phyloP scores from a whole-genome alignment of 2,113 vertebrate genomes.

The Willisornis vidua region DNA sequence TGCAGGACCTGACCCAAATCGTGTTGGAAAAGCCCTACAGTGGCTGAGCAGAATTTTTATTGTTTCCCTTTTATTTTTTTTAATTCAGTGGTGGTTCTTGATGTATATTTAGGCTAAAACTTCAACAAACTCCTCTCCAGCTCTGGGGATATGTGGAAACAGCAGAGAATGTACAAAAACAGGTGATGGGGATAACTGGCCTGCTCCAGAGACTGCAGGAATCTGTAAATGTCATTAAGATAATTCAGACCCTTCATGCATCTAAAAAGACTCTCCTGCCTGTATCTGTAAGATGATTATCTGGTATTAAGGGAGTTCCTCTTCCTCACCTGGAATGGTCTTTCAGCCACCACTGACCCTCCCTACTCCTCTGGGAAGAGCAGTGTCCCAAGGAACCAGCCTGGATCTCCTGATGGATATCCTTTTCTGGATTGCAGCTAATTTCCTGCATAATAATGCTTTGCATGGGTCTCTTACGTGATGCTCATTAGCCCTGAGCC shows the following conservation, averaged over 20 bases:
- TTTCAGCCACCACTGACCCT: not conserved
- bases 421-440: not conserved
- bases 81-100: not conserved
- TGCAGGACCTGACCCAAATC: not conserved
- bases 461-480: not conserved
- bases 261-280: not conserved
- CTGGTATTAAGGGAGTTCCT: not conserved
- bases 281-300: accelerated
- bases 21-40: not conserved
- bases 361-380: not conserved
- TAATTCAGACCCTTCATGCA: not conserved
- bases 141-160: not conserved
- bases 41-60: not conserved
- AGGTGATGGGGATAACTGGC: not conserved
- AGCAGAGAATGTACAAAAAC: accelerated
- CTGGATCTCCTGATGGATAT: not conserved
- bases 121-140: not conserved
- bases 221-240: not conserved
- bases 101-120: not conserved
- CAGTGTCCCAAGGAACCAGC: not conserved
- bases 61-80: not conserved
- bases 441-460: not conserved
- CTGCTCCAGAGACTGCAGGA: not conserved
- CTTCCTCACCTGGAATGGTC: not conserved
- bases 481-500: not conserved